Percentiles rank a stretch among this genome's conserved stretches.
These are phyloP conservation scores for Planococcus citri DNA, from an alignment of 1,140 invertebrate genomes.

Conservation along the genomic window DNA sequence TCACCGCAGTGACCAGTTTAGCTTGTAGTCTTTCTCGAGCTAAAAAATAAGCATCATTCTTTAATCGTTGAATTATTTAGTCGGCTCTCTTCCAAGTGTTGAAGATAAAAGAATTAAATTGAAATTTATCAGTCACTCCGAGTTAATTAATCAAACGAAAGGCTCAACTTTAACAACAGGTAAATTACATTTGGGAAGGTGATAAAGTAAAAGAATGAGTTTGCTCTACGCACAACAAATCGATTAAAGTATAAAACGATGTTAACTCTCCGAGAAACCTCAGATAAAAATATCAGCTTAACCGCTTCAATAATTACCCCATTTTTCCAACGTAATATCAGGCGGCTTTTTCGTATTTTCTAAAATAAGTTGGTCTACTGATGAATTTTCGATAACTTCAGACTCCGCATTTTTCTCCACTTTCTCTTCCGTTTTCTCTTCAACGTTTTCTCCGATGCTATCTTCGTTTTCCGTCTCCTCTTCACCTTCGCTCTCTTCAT, in stretches of 20 bases:
- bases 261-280: background rate
- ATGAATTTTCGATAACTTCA: background rate
- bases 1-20: constrained; percentile 23
- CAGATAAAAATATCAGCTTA: background rate
- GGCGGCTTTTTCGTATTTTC: background rate
- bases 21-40: constrained; percentile 25
- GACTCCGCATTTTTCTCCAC: background rate
- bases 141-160: background rate
- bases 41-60: background rate
- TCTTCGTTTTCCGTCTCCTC: constrained; percentile 28
- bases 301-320: constrained; percentile 6
- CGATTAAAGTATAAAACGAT: background rate
- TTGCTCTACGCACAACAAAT: background rate
- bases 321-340: constrained; percentile 9
- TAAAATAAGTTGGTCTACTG: constrained; percentile 10
- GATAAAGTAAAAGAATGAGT: background rate
- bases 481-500: constrained; percentile 52
- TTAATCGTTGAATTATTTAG: constrained; percentile 2
- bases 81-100: background rate
- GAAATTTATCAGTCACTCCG: background rate
- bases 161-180: background rate
- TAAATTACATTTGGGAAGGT: background rate
- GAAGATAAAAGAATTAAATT: background rate
- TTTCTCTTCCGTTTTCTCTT: constrained; percentile 17
- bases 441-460: background rate